phyloP scores from a whole-genome alignment of 2,888 invertebrate genomes.

The Augochlorella aurata region DNA sequence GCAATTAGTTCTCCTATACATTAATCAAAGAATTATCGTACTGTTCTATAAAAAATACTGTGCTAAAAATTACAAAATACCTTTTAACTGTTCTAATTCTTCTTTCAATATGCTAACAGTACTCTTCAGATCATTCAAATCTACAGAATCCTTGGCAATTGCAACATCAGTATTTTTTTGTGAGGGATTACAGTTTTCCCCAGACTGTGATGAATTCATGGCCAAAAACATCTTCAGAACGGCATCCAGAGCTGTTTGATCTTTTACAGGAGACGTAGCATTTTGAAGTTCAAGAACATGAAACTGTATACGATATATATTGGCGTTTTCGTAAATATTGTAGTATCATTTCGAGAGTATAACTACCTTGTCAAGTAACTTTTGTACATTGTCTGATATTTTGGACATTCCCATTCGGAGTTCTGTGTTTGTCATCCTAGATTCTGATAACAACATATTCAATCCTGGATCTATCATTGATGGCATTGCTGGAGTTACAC shows the following conservation, averaged over 20 bases:
- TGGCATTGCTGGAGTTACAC: slow-evolving; percentile 68
- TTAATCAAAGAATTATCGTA: slow-evolving; percentile 5
- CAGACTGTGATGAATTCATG: slow-evolving; percentile 60
- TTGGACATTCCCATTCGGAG: slow-evolving; percentile 86
- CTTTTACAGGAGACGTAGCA: slow-evolving; percentile 70
- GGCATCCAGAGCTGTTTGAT: slow-evolving; percentile 68
- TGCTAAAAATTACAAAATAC: slow-evolving; percentile 36
- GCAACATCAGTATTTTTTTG: slow-evolving; percentile 18
- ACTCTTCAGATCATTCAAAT: slow-evolving; percentile 55
- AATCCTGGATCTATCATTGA: slow-evolving; percentile 81
- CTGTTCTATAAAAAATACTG: neutral
- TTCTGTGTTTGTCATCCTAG: slow-evolving; percentile 86
- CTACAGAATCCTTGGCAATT: slow-evolving; percentile 26
- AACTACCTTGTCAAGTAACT: slow-evolving; percentile 83
- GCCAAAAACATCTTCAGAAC: slow-evolving; percentile 72
- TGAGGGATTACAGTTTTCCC: slow-evolving; percentile 33
- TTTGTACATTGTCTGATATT: slow-evolving; percentile 86
- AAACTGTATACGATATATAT: slow-evolving; percentile 67
- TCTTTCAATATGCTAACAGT: slow-evolving; percentile 50
- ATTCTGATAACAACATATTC: slow-evolving; percentile 85
- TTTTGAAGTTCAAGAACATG: slow-evolving; percentile 76
- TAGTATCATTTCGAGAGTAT: slow-evolving; percentile 32
- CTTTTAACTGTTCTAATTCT: slow-evolving; percentile 57
- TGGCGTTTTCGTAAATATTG: slow-evolving; percentile 36
- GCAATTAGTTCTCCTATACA: slow-evolving; percentile 51